Percentiles rank a stretch among this genome's conserved stretches.
Conservation (phyloP, 2,113 vertebrate species). For the Romanogobio albipinnatus region DNA sequence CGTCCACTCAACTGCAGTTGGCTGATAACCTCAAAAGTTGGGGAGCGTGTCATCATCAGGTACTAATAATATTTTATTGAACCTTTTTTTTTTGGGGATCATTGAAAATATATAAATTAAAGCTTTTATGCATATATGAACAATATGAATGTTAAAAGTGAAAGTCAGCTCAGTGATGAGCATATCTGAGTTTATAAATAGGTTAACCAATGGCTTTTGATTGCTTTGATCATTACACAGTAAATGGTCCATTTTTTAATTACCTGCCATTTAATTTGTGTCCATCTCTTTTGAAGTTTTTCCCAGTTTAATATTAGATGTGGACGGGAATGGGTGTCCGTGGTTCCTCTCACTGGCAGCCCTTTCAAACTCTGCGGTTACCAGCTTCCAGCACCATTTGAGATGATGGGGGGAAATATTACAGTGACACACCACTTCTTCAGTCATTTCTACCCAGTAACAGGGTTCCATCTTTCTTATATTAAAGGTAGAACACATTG, state of each 20-base stretch:
- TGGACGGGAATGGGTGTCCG: slow-evolving; percentile 70
- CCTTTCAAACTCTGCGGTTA: slow-evolving; percentile 72
- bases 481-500: slow-evolving; percentile 68
- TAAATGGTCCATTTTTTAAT: neutral
- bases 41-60: slow-evolving; percentile 75
- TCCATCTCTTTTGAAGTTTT: slow-evolving; percentile 65
- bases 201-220: neutral
- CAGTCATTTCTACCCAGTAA: slow-evolving; percentile 67
- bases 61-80: slow-evolving; percentile 47
- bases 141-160: neutral
- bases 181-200: neutral
- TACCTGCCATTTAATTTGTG: neutral
- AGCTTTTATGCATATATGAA: neutral
- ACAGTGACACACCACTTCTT: slow-evolving; percentile 74
- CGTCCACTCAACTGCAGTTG: slow-evolving; percentile 73
- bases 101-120: neutral
- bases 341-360: slow-evolving; percentile 65
- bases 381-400: slow-evolving; percentile 69
- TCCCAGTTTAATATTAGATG: slow-evolving; percentile 72
- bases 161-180: neutral
- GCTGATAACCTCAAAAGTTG: slow-evolving; percentile 69
- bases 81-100: neutral
- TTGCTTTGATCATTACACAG: neutral
- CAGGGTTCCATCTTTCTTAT: slow-evolving; percentile 72
- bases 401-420: slow-evolving; percentile 75